These are phyloP conservation scores for Pithys albifrons DNA, from an alignment of 2,113 vertebrate genomes.

Conservation along the genomic window DNA sequence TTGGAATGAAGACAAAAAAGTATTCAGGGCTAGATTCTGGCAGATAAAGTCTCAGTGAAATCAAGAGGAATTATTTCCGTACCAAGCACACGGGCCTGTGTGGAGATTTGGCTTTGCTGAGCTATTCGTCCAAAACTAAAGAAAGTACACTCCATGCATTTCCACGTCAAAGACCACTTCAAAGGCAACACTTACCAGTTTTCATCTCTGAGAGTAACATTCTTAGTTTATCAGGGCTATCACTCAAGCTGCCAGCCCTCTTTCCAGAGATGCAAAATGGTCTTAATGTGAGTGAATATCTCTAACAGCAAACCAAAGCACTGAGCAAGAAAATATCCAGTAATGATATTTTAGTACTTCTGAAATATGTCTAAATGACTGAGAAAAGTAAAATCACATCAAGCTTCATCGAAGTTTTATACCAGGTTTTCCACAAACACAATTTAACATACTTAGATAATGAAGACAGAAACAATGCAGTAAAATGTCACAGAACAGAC, in stretches of 20 bases:
- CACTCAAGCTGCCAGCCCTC: neutral
- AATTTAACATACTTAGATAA: neutral
- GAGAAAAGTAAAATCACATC: neutral
- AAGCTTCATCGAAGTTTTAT: neutral
- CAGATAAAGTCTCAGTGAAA: neutral
- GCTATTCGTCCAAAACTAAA: neutral
- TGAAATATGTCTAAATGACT: neutral
- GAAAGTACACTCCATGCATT: neutral
- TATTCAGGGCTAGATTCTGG: neutral
- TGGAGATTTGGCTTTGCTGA: neutral
- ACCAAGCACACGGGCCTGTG: neutral
- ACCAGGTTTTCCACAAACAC: neutral
- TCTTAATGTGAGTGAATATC: neutral
- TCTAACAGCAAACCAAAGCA: neutral
- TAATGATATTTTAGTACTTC: neutral
- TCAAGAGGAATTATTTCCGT: neutral
- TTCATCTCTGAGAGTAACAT: slow-evolving; percentile 33
- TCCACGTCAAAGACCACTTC: slow-evolving; percentile 45
- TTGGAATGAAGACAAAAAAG: neutral
- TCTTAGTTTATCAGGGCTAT: slow-evolving; percentile 59
- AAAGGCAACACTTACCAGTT: slow-evolving; percentile 38
- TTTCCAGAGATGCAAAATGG: slow-evolving; percentile 24
- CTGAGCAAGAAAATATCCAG: neutral
- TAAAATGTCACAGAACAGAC: neutral
- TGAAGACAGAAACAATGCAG: neutral